phyloP scores from a whole-genome alignment of 1,140 invertebrate species.

The Pachypsylla venusta region DNA sequence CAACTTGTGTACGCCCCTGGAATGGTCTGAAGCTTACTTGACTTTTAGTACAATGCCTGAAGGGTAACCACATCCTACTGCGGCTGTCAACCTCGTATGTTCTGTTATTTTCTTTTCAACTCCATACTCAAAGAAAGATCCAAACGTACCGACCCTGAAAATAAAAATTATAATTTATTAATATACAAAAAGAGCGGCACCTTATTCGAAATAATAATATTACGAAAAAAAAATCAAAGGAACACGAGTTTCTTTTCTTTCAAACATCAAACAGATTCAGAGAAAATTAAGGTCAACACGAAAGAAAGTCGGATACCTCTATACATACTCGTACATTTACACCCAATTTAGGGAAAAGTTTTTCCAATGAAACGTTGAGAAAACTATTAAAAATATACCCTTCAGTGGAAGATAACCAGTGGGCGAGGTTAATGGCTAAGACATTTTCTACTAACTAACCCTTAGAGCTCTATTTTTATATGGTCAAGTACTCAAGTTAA shows the following conservation, averaged over 20 bases:
- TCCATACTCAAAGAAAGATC: constrained; percentile 73
- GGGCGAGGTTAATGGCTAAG: no score
- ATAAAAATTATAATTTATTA: constrained; percentile 15
- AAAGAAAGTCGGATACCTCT: no score
- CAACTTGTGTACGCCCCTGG: no score
- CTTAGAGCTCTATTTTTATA: no score
- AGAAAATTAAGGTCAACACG: constrained; percentile 19
- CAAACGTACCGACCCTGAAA: constrained; percentile 66
- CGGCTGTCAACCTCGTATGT: constrained; percentile 71
- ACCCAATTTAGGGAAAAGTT: no score
- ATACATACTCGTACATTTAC: no score
- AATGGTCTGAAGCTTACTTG: constrained; percentile 42
- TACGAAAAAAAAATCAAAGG: constrained; percentile 13
- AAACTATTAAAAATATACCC: no score
- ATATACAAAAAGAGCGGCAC: no score
- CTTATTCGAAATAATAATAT: constrained; percentile 24
- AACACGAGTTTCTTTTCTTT: not conserved
- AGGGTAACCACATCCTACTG: constrained; percentile 66
- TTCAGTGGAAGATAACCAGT: no score
- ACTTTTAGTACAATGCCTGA: constrained; percentile 76
- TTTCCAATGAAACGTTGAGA: no score
- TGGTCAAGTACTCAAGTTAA: no score
- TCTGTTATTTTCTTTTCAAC: constrained; percentile 84
- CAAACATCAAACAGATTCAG: constrained; percentile 14
- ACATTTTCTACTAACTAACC: no score